phyloP scores from a whole-genome alignment of 1,140 invertebrate genomes.

The Notospermus geniculatus region DNA sequence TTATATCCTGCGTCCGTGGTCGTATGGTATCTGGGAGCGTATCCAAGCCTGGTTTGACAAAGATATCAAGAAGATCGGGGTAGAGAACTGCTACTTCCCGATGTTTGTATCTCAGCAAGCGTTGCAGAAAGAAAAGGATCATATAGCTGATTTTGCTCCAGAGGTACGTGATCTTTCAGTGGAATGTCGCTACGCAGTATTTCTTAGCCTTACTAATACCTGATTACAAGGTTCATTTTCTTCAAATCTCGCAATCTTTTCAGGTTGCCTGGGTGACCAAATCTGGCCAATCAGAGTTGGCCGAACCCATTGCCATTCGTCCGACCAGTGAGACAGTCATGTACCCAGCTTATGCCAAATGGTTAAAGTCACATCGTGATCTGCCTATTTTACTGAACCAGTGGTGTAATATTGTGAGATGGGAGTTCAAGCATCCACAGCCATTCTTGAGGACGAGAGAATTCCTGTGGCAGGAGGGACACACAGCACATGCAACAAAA shows the following conservation, averaged over 20 bases:
- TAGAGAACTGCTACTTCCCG: constrained; percentile 97
- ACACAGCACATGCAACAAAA: constrained; percentile 84
- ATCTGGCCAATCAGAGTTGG: constrained; percentile 89
- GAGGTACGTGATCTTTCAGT: constrained; percentile 66
- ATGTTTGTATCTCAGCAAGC: constrained; percentile 92
- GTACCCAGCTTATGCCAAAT: constrained; percentile 98
- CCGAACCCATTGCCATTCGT: constrained; percentile 96
- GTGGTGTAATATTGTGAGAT: constrained; percentile 99
- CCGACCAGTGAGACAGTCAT: constrained; percentile 99
- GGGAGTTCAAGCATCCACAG: constrained; percentile 99
- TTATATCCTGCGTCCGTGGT: constrained; percentile 96
- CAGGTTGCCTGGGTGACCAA: constrained; percentile 97
- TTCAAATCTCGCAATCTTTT: too few species aligned
- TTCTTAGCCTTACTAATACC: too few species aligned
- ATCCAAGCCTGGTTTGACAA: constrained; percentile 87
- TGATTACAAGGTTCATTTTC: too few species aligned
- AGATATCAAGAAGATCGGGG: constrained; percentile 89
- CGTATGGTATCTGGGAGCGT: constrained; percentile 92
- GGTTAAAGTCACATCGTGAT: constrained; percentile 97
- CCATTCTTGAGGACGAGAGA: constrained; percentile 96
- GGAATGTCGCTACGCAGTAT: too few species aligned
- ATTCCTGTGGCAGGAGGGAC: constrained; percentile 99
- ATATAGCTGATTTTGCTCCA: constrained; percentile 97
- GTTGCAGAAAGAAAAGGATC: constrained; percentile 92
- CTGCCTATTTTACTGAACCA: constrained; percentile 95